phyloP scores from a whole-genome alignment of 2,113 vertebrate species.

The Leptosomus discolor region DNA sequence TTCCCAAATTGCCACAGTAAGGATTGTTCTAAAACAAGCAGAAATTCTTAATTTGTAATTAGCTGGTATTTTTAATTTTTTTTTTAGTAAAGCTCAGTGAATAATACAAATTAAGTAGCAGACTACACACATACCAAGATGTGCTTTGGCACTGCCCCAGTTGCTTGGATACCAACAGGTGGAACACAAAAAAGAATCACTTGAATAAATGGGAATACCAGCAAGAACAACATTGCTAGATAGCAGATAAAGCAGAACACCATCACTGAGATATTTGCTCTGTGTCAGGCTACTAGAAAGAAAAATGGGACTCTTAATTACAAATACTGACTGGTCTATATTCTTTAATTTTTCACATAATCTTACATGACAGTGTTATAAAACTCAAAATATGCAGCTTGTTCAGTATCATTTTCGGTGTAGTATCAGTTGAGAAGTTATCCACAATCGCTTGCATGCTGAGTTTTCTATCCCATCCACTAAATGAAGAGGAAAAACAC shows the following conservation, averaged over 20 bases:
- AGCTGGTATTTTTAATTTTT: background rate
- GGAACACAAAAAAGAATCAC: background rate
- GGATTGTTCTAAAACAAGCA: background rate
- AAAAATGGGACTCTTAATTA: background rate
- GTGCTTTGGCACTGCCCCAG: background rate
- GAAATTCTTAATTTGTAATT: background rate
- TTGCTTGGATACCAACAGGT: conserved; percentile 16
- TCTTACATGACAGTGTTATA: background rate
- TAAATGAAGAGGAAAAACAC: background rate
- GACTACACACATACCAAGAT: background rate
- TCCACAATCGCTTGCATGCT: background rate
- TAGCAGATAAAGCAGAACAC: background rate
- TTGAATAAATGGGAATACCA: background rate
- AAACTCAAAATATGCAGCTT: background rate
- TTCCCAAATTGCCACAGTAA: background rate
- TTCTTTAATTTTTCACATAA: background rate
- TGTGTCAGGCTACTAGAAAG: background rate
- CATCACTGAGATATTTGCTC: background rate
- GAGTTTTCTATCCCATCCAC: background rate
- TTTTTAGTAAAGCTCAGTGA: background rate
- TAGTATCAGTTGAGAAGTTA: background rate
- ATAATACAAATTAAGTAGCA: background rate
- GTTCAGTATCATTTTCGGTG: background rate
- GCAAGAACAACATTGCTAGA: background rate
- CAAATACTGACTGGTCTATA: background rate